Evolutionary conservation across 37 sponge, comb jelly and placozoan genomes (phyloP), one percentile per base, ranked within the genome.

Genomic region (Halisarca cf. caerulea): DNA sequence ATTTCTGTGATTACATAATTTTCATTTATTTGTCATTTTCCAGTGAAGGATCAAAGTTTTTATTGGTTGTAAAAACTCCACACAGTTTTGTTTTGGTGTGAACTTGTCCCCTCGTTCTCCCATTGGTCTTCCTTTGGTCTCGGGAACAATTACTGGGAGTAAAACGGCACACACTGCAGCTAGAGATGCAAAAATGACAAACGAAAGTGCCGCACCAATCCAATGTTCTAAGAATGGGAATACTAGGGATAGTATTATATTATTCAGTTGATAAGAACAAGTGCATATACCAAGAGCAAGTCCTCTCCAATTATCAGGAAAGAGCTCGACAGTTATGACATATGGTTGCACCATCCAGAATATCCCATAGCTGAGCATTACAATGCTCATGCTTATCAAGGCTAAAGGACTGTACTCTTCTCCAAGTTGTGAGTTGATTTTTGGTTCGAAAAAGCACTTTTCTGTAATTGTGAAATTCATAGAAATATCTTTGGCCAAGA

Each of bases 311-410:
- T 72, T 33, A 21, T 33, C 47, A 45, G 90, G 82, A 43, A 86
- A 37, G 2, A 86, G 51, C 37, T 89, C 90, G 7, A 55, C 75
- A 35, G 57, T 38, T 60, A 89, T 81, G 25, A 86, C 28, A 69
- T 74, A 89, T 2, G 86, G 86, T 7, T 81, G 38, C 6, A 86
- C 66, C 7, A 82, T 86, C 90, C 90, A 89, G 4, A 82, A 88
- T 15, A 89, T 45, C 14, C 66, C 53, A 39, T 80, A 89, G 0
- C 58, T 61, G n/a, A 58, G 36, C 23, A 62, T 81, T 68, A 62
- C 80, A 0, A 89, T 34, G 37, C 2, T 17, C n/a, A 55, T 17
- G 17, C 57, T 55, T 20, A 55, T 17, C 11, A 55, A 17, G 11
- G 57, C 57, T 17, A 55, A 55, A 17, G 57, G 57, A 55, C 57